Conservation (phyloP, 2,113 vertebrate genomes). For the Petrocephalus zakoni region DNA sequence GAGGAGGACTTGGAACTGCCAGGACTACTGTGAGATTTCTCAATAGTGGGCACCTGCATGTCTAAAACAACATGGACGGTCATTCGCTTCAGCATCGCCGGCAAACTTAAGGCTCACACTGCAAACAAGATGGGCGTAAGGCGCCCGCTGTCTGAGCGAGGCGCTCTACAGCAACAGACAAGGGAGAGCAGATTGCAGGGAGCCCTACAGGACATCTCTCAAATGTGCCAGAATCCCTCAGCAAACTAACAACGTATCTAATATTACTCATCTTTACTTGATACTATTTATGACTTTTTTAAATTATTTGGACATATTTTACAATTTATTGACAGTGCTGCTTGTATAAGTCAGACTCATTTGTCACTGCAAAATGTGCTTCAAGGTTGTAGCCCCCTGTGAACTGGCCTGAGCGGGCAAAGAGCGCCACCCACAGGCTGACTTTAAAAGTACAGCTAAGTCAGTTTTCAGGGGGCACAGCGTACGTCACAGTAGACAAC, state of each 20-base stretch:
- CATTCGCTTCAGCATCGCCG: slow-evolving; percentile 16
- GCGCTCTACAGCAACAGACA: neutral
- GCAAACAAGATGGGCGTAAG: neutral
- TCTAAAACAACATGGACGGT: slow-evolving; percentile 56
- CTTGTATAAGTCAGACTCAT: neutral
- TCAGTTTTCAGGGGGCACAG: neutral
- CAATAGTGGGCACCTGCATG: slow-evolving; percentile 88
- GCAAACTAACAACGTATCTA: neutral
- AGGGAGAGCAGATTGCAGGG: neutral
- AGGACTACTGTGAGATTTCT: slow-evolving; percentile 97
- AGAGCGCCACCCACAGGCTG: neutral
- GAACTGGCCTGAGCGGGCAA: neutral
- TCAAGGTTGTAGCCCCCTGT: neutral
- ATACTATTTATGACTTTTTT: neutral
- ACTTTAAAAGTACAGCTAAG: neutral
- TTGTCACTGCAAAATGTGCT: neutral
- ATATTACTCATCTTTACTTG: neutral
- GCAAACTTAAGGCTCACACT: neutral
- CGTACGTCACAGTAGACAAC: neutral
- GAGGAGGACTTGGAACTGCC: slow-evolving; percentile 98
- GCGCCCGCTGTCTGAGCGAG: neutral
- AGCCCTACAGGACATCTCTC: neutral
- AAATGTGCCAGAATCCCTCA: neutral
- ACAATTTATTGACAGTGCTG: neutral
- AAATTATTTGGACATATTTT: neutral